phyloP scores from a whole-genome alignment of 1,140 invertebrate genomes.

The Aphis gossypii region DNA sequence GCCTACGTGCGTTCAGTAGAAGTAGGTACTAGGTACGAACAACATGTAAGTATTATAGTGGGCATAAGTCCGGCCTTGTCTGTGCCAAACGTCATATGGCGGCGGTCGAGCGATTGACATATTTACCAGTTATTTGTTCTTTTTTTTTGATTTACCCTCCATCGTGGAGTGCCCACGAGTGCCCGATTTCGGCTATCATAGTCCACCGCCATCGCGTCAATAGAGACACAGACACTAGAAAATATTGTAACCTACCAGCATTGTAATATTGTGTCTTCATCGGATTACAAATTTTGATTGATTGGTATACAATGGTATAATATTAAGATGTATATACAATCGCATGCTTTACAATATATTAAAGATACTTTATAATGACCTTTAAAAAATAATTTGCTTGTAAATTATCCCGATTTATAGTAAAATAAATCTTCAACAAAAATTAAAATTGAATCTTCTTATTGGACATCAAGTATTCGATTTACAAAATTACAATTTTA shows the following conservation, averaged over 20 bases:
- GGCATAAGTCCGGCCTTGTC: slow-evolving; percentile 49
- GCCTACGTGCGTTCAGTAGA: slow-evolving; percentile 37
- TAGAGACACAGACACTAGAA: background rate
- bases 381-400: background rate
- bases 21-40: background rate
- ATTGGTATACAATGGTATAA: background rate
- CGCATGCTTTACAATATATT: rapidly evolving
- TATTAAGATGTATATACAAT: background rate
- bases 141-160: background rate
- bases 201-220: background rate
- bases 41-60: background rate
- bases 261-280: background rate
- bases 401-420: background rate
- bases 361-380: background rate
- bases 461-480: background rate
- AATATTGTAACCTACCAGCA: background rate
- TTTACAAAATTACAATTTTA: background rate
- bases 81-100: slow-evolving; percentile 11
- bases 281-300: background rate
- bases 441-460: background rate
- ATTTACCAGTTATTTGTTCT: slow-evolving; percentile 41
- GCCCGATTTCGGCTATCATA: background rate
- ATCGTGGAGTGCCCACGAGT: background rate
- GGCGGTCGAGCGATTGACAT: background rate
- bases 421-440: background rate